Base-by-base conservation (phyloP, 1,140 invertebrate genomes). In the Drosophila serrata region DNA sequence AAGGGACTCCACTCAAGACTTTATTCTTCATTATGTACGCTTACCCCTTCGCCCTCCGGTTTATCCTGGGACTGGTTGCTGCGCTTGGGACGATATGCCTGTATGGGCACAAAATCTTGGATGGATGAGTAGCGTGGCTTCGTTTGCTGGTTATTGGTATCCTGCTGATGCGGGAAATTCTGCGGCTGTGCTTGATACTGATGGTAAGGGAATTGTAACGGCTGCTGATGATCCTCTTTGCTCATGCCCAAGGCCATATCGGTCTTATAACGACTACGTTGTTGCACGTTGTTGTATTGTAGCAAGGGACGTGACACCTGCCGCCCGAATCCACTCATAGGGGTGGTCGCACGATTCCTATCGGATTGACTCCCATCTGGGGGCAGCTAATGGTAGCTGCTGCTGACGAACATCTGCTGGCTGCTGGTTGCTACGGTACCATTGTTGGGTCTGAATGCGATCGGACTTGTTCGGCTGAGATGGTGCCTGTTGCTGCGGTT, bases 81-180 rank as follows among this genome's bases (percentile, higher is more conserved):
- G 43, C 11, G 43, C 39, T 68, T 88, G 1, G 85, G 76, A 13
- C 84, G 76, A 53, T 90, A 90, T 8, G 84, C 84, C 68, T 88
- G 84, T 1, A 81, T 88, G 49, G 84, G 84, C 29, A 88, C 81
- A 72, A 88, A 88, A 43, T 81, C 84, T 15, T 81, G 53, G 12
- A 88, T 84, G 31, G 76, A 55, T 13, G 76, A 67, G n/a, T 53
- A 53, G 1, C 79, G 69, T 8, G 58, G 62, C 33, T n/a, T 15
- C 5, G 33, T 2, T 13, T 15, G 35, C 40, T 55, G 31, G 15
- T 56, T 58, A 35, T 7, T 59, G 35, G 19, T 31, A 9, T 72
- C 48, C 17, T 51, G 56, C 29, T 15, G 46, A 0, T 22, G 53
- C 53, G 19, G 49, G 49, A 51, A 53, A n/a, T n/a, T 37, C 22